A percentile compares a stretch with the other conserved stretches of the same genome.
Evolutionary conservation across 2,888 invertebrate species (phyloP).

Genomic region (Euclidia mi): DNA sequence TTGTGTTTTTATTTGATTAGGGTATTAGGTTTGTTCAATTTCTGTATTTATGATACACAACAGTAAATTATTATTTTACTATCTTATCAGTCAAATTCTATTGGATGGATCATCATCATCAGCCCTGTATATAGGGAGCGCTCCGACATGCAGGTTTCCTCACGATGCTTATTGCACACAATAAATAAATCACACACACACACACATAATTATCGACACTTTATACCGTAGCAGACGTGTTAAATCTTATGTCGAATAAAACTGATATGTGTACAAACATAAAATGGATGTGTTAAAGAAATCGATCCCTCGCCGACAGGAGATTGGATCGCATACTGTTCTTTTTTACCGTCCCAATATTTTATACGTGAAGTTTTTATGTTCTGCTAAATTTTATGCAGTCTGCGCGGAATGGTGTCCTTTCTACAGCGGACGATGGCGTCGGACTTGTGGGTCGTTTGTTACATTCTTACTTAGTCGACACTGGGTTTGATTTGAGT

Average conservation of each 20-base stretch:
- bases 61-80: too few species aligned
- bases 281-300: constrained; percentile 42
- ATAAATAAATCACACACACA: too few species aligned
- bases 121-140: too few species aligned
- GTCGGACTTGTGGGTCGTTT: background rate
- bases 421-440: constrained; percentile 7
- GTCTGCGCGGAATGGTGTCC: constrained; percentile 10
- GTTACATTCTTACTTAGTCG: background rate
- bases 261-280: constrained; percentile 22
- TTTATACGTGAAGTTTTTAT: constrained; percentile 38
- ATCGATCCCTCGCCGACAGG: constrained; percentile 36
- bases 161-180: too few species aligned
- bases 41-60: too few species aligned
- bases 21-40: too few species aligned
- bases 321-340: constrained; percentile 45
- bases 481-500: too few species aligned
- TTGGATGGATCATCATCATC: too few species aligned
- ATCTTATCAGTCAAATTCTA: too few species aligned
- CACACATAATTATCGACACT: background rate
- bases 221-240: constrained; percentile 19
- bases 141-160: too few species aligned
- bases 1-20: too few species aligned
- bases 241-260: constrained; percentile 17
- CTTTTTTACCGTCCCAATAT: constrained; percentile 37
- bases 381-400: constrained; percentile 37